A percentile compares a stretch with the other conserved stretches of the same genome.
These are phyloP conservation scores for Tanypteryx hageni DNA, from an alignment of 2,888 invertebrate species.

Conservation along the genomic window DNA sequence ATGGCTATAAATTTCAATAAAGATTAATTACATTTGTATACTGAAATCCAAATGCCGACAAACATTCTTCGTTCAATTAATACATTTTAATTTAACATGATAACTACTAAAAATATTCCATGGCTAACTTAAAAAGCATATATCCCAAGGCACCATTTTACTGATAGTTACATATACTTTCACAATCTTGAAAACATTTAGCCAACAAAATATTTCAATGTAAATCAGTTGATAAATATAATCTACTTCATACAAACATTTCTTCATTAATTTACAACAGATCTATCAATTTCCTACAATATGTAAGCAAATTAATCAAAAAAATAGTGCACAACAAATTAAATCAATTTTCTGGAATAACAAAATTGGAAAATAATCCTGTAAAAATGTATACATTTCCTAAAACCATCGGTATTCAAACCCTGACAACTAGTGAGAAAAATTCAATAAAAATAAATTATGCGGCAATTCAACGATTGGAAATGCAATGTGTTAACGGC, in stretches of 20 bases:
- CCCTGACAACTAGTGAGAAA: background rate
- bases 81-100: slow-evolving; percentile 20
- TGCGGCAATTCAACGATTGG: background rate
- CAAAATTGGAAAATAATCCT: background rate
- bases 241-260: background rate
- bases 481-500: background rate
- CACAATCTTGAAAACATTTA: background rate
- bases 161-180: slow-evolving; percentile 2
- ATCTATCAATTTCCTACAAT: background rate
- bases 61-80: slow-evolving; percentile 42
- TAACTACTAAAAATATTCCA: background rate
- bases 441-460: background rate
- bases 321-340: slow-evolving; percentile 7
- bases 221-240: background rate
- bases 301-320: background rate
- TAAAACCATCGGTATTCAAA: background rate
- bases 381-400: background rate
- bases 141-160: slow-evolving; percentile 57
- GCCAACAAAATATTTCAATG: background rate
- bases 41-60: background rate
- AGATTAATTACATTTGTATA: background rate
- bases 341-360: background rate
- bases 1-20: slow-evolving; percentile 33
- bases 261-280: slow-evolving; percentile 9
- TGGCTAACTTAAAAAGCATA: slow-evolving; percentile 37